Conservation (phyloP, 2,797 vertebrate genomes). For the Merluccius polli region DNA sequence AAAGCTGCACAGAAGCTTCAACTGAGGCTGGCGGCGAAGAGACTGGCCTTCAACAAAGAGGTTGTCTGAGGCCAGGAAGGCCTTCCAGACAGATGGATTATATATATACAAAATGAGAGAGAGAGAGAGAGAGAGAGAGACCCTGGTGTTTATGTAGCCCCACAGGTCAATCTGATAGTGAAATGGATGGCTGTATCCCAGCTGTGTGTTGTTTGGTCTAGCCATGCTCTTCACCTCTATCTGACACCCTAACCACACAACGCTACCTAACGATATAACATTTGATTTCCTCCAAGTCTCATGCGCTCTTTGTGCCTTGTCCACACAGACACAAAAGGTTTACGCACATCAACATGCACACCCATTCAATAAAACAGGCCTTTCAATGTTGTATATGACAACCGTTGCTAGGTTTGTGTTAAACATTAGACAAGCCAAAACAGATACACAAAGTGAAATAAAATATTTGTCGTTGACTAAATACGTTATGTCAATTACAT, state of each 20-base stretch:
- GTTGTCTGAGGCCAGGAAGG: not conserved
- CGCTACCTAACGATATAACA: not conserved
- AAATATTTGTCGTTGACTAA: too few species aligned
- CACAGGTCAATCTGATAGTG: not conserved
- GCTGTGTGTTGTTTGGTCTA: not conserved
- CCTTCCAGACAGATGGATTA: not conserved
- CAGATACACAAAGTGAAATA: not conserved
- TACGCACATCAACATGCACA: not conserved
- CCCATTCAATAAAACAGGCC: not conserved
- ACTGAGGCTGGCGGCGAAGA: too few species aligned
- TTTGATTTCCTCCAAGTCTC: not conserved
- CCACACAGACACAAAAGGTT: slow-evolving; percentile 5
- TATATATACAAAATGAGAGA: too few species aligned
- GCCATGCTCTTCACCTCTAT: not conserved
- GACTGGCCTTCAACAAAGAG: too few species aligned
- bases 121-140: not conserved
- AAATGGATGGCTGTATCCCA: not conserved
- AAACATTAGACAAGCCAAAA: not conserved
- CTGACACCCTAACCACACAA: not conserved
- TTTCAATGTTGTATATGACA: not conserved
- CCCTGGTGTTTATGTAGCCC: not conserved
- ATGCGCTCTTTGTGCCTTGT: slow-evolving; percentile 13
- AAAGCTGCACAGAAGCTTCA: too few species aligned
- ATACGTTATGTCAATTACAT: not conserved
- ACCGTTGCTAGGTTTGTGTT: not conserved